Evolutionary conservation across 2,113 vertebrate genomes (phyloP), one percentile per base, ranked within the genome.

Genomic region (Vireo altiloquus): DNA sequence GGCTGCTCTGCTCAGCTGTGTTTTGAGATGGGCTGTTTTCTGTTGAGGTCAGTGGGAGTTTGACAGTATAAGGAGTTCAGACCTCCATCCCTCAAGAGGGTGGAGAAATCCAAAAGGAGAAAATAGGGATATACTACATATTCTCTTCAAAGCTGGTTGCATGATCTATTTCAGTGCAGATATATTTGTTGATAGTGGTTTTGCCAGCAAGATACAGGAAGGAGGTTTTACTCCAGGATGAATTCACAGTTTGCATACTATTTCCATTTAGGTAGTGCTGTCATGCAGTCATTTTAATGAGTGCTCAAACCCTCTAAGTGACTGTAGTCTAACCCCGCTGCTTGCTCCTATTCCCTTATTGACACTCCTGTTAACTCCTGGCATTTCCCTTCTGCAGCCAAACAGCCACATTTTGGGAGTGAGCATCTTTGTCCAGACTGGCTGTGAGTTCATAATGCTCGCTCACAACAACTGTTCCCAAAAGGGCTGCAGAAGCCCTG

Each of bases 261-360:
- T 85, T 92, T 93, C 39, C 78, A 74, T 80, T 54, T 89, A 82
- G 75, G 64, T 21, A 49, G 44, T 56, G n/a, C 68, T 95, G 81
- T 83, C 75, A 93, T 44, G 60, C 72, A 77, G 60, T 74, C 37
- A 77, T 87, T 96, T 94, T 57, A 85, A 76, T 39, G 75, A 90
- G 47, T 21, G 31, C 82, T 91, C 71, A 90, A 91, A 89, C 42
- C 23, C 61, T 57, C 61, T 69, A 5, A 68, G 33, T n/a, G 46
- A 33, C 53, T 65, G 53, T 20, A 76, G 66, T 37, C 46, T 85
- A 80, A 85, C 61, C 61, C 78, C 63, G 39, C 46, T 69, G 63
- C 74, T 65, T 79, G 46, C 37, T 89, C 23, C 66, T 78, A 3
- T 35, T 66, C 75, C 46, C 82, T 17, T 50, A 24, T 30, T 72